Base-by-base conservation (phyloP, 2,888 invertebrate species). In the Heliconius ismenius region DNA sequence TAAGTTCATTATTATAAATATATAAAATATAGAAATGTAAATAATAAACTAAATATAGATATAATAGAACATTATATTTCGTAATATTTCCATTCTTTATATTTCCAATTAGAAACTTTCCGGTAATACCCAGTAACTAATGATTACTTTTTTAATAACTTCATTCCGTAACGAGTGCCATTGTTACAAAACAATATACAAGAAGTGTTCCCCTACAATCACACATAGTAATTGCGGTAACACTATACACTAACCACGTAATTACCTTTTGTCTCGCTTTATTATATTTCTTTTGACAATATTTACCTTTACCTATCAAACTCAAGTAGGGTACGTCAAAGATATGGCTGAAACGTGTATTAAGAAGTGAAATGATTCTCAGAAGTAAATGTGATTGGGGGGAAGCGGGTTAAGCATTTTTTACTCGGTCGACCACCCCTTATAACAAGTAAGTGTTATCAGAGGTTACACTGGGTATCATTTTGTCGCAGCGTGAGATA, bases 331-430 rank as follows among this genome's bases (percentile, higher is more conserved):
- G 36, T 39, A 62, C 70, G 13, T 74, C 65, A 70, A 26, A 36
- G 18, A 54, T 76, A 63, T 67, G 54, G 60, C 21, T 24, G 79
- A 81, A 82, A 82, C 80, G 82, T 82, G 83, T 84, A 85, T 84
- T 81, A 82, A 87, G 86, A 87, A 88, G 88, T 84, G 86, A 88
- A 87, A 89, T 88, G 86, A 88, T 87, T 86, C 85, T 86, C 85
- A 85, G 81, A 86, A 88, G 87, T 87, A 86, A 90, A 91, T 90
- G 88, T 89, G 91, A 91, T 90, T 89, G 87, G 86, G 86, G 85
- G 85, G 86, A 88, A 79, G 75, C 76, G 84, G 87, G 89, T 91
- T 90, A 89, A 88, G 88, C 87, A 88, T 90, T 90, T 89, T 90
- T 92, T 91, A 87, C 86, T 86, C 87, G 85, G 87, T 81, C 85